A percentile compares a stretch with the other conserved stretches of the same genome.
phyloP scores from a whole-genome alignment of 1,140 invertebrate species.

The Dendroctonus ponderosae region DNA sequence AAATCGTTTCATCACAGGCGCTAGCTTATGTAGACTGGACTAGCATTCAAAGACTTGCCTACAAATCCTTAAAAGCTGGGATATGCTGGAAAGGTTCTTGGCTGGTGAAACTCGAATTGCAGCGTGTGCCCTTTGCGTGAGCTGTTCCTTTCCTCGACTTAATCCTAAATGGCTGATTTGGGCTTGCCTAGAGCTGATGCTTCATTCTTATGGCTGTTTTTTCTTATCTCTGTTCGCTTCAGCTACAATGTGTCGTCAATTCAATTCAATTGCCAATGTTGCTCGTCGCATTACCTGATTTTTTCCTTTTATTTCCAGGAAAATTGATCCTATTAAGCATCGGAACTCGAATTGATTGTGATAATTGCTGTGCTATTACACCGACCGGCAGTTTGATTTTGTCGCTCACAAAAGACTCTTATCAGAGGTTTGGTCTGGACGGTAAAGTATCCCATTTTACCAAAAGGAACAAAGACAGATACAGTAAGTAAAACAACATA shows the following conservation, averaged over 20 bases:
- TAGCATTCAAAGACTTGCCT: background rate
- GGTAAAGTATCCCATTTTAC: slow-evolving; percentile 54
- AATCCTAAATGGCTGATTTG: no score
- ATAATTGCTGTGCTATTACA: slow-evolving; percentile 55
- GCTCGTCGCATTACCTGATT: no score
- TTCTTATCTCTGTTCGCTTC: no score
- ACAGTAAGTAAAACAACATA: slow-evolving; percentile 53
- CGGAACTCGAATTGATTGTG: slow-evolving; percentile 54
- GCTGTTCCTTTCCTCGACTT: no score
- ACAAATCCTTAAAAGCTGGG: background rate
- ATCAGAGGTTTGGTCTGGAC: slow-evolving; percentile 57
- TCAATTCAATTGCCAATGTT: no score
- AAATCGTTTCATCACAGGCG: background rate
- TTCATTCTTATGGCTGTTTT: no score
- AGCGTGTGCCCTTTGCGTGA: no score
- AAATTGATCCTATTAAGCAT: slow-evolving; percentile 54
- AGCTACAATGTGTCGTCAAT: no score
- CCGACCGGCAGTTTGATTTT: slow-evolving; percentile 55
- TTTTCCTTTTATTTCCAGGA: slow-evolving; percentile 46
- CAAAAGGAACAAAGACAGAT: slow-evolving; percentile 51
- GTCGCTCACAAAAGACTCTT: slow-evolving; percentile 53
- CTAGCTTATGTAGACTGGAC: background rate
- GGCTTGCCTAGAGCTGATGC: no score
- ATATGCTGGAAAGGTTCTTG: background rate
- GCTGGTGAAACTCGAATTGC: no score